Percentiles rank a stretch among this genome's conserved stretches.
phyloP scores from a whole-genome alignment of 2,113 vertebrate species.

The Puma concolor region DNA sequence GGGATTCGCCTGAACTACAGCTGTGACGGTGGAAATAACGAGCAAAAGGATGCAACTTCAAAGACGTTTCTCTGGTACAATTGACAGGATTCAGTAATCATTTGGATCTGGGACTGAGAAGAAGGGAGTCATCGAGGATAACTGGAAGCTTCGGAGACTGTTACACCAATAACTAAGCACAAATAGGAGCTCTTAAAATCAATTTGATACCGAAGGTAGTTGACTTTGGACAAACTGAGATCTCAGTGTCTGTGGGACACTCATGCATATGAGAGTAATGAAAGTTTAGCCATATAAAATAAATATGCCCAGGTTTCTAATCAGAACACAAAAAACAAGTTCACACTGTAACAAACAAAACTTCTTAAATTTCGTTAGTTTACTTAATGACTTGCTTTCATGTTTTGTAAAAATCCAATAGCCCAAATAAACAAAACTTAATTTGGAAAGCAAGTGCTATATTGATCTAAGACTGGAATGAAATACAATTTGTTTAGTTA shows the following conservation, averaged over 20 bases:
- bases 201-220: background rate
- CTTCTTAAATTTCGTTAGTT: background rate
- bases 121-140: background rate
- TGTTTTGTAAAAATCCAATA: background rate
- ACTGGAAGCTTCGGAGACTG: background rate
- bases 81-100: background rate
- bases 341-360: slow-evolving; percentile 4
- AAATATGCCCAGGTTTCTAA: background rate
- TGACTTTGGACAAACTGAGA: background rate
- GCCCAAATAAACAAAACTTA: background rate
- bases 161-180: background rate
- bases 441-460: background rate
- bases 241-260: background rate
- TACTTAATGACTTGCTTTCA: background rate
- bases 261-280: background rate
- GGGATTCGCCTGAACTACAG: background rate
- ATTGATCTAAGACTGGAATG: background rate
- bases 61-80: background rate
- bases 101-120: background rate
- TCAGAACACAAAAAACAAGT: background rate
- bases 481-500: background rate
- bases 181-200: background rate
- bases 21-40: background rate
- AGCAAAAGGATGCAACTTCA: background rate
- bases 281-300: background rate